These are phyloP conservation scores for Platynereis dumerilii DNA, from an alignment of 2,888 invertebrate species.

Conservation along the genomic window DNA sequence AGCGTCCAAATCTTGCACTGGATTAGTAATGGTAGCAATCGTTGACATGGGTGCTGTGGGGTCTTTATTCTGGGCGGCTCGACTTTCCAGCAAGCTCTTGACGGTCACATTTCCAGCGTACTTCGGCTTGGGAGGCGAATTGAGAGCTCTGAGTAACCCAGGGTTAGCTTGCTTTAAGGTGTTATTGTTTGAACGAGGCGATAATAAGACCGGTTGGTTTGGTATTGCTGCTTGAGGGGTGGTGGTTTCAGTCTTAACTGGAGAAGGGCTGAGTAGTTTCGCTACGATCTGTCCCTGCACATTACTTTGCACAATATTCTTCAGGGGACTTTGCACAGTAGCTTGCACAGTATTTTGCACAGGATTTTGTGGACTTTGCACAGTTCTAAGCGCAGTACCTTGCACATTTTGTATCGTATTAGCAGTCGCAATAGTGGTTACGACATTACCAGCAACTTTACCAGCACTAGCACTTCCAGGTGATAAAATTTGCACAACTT, in stretches of 20 bases:
- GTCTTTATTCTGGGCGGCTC: conserved; percentile 37
- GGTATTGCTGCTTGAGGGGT: background rate
- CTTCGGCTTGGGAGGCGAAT: conserved; percentile 31
- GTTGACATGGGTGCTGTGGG: background rate
- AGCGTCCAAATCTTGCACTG: background rate
- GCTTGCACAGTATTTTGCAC: no score
- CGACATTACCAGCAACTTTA: no score
- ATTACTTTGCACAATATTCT: no score
- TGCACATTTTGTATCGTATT: background rate
- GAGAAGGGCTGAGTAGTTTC: background rate
- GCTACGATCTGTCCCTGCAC: background rate
- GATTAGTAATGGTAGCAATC: background rate
- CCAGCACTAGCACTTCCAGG: no score
- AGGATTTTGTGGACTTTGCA: background rate
- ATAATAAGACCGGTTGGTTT: background rate
- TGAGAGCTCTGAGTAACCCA: conserved; percentile 12
- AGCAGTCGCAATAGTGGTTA: no score
- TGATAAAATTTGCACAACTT: no score
- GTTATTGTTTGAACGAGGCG: conserved; percentile 6
- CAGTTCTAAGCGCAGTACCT: no score
- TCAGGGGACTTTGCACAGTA: no score
- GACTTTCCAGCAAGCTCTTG: conserved; percentile 51
- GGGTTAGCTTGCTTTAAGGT: conserved; percentile 14
- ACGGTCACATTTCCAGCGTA: conserved; percentile 58
- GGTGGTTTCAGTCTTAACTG: background rate